Conservation (phyloP, 2,797 vertebrate genomes). For the Natrix natrix region DNA sequence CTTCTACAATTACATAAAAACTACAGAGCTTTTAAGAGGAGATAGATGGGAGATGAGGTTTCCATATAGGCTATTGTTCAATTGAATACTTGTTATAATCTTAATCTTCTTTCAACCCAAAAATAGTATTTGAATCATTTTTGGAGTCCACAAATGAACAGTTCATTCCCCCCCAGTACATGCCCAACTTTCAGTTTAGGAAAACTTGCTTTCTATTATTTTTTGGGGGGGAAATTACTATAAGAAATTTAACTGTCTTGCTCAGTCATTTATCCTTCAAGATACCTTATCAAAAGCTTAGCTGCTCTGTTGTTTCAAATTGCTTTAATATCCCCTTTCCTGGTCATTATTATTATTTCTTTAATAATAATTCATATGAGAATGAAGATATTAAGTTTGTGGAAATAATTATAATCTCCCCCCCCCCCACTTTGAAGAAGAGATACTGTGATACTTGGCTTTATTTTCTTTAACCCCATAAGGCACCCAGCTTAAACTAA, state of each 20-base stretch:
- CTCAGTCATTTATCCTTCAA: neutral
- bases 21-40: neutral
- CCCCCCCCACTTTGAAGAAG: neutral
- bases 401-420: neutral
- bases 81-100: neutral
- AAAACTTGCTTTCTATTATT: neutral
- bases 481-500: neutral
- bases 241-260: conserved; percentile 17
- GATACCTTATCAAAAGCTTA: neutral
- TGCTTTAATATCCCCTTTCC: neutral
- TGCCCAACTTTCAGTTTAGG: conserved; percentile 1
- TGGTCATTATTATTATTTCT: neutral
- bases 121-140: neutral
- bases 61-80: neutral
- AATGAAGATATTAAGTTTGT: neutral
- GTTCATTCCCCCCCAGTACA: neutral
- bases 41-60: neutral
- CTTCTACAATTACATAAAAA: neutral
- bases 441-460: neutral
- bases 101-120: neutral
- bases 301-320: neutral
- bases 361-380: conserved; percentile 13
- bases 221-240: neutral
- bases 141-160: neutral
- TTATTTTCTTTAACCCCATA: conserved; percentile 22